phyloP scores from a whole-genome alignment of 2,888 invertebrate species.

The Tubulanus polymorphus region DNA sequence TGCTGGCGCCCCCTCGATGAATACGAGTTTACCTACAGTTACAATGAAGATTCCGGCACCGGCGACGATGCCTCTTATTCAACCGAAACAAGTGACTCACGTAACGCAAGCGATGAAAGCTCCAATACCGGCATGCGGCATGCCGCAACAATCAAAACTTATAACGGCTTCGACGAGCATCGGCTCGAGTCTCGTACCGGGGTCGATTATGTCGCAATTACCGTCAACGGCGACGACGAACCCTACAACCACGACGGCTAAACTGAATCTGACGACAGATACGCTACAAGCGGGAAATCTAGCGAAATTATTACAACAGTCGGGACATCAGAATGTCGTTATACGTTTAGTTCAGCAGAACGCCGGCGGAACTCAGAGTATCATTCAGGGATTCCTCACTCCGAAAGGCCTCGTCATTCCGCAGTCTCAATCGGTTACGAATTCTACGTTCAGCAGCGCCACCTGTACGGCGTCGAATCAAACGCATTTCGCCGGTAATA shows the following conservation, averaged over 20 bases:
- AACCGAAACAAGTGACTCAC: slow-evolving; percentile 37
- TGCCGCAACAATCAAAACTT: background rate
- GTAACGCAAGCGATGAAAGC: slow-evolving; percentile 41
- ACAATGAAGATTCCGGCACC: slow-evolving; percentile 43
- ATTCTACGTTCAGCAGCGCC: no score
- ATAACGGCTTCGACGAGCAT: background rate
- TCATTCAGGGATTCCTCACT: slow-evolving; percentile 29
- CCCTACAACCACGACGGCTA: background rate
- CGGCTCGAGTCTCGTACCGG: slow-evolving; percentile 7
- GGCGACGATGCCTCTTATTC: slow-evolving; percentile 32
- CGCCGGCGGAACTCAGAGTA: slow-evolving; percentile 23
- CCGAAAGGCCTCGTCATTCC: slow-evolving; percentile 29
- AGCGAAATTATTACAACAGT: background rate
- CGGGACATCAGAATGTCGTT: slow-evolving; percentile 20
- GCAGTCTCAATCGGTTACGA: slow-evolving; percentile 6
- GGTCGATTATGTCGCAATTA: slow-evolving; percentile 10
- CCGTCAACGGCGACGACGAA: background rate
- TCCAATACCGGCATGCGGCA: slow-evolving; percentile 35
- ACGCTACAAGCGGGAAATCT: background rate
- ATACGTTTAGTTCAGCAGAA: slow-evolving; percentile 26
- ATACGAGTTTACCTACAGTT: slow-evolving; percentile 39
- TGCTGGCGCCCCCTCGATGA: slow-evolving; percentile 21
- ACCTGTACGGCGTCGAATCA: no score
- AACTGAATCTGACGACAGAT: background rate
- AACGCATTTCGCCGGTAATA: no score